These are phyloP conservation scores for Crocidura indochinensis DNA, from an alignment of 2,797 vertebrate genomes.

Conservation along the genomic window DNA sequence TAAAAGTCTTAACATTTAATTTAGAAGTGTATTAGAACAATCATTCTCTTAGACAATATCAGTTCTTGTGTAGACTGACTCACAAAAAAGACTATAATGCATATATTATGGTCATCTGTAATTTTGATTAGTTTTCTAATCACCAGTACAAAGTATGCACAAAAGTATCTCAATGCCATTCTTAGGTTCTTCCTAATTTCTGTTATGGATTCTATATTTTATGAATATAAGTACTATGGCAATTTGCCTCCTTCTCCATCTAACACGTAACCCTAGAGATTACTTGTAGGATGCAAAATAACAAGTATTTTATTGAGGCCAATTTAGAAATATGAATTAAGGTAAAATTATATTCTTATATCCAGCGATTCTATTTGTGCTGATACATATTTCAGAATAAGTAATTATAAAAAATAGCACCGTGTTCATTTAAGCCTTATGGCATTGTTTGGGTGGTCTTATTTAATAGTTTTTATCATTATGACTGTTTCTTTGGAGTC, in stretches of 20 bases:
- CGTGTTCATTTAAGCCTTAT: not conserved
- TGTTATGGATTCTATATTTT: not conserved
- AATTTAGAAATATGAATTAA: conserved; percentile 30
- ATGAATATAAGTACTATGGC: not conserved
- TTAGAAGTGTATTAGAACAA: conserved; percentile 33
- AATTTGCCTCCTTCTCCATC: too few species aligned
- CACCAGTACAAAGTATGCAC: not conserved
- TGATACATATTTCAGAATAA: conserved; percentile 8
- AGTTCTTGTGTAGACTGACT: not conserved
- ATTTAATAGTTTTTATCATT: too few species aligned
- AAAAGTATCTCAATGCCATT: not conserved
- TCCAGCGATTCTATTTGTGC: not conserved
- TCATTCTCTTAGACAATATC: not conserved
- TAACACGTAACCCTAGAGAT: not conserved
- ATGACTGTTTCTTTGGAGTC: too few species aligned
- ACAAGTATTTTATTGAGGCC: not conserved
- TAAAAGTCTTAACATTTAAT: conserved; percentile 29
- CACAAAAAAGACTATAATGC: not conserved
- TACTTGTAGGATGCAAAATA: not conserved
- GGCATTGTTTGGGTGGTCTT: not conserved
- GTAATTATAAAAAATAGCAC: not conserved
- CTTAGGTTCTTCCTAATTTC: not conserved
- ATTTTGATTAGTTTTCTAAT: conserved; percentile 7
- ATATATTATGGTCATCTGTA: not conserved
- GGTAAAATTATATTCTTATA: not conserved